Conservation (phyloP, 2,797 vertebrate species). For the Falco peregrinus region DNA sequence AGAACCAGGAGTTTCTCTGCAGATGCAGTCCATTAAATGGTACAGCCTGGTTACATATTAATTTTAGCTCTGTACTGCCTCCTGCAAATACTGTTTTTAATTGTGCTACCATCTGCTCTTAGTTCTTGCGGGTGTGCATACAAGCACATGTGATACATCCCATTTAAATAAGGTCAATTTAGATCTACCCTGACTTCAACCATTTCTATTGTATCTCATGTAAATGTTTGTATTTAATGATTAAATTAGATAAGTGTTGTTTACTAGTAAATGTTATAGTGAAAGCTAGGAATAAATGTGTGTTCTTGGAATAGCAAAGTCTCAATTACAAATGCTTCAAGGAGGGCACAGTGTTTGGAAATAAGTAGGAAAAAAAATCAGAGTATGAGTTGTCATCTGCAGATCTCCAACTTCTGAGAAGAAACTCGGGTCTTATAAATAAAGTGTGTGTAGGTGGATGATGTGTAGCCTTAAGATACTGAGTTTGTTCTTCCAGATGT, state of each 20-base stretch:
- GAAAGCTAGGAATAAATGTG: not conserved
- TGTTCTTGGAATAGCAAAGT: not conserved
- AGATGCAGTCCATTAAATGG: not conserved
- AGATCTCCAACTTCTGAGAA: not conserved
- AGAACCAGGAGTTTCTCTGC: not conserved
- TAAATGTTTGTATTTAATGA: not conserved
- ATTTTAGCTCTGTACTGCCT: not conserved
- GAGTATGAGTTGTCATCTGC: not conserved
- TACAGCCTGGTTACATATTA: rapidly evolving
- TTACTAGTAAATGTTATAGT: not conserved
- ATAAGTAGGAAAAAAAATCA: not conserved
- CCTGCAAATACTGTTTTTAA: not conserved
- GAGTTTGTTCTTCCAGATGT: not conserved
- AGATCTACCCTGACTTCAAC: not conserved
- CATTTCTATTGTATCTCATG: rapidly evolving
- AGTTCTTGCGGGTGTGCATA: not conserved
- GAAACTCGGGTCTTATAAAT: rapidly evolving
- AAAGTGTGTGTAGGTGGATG: not conserved
- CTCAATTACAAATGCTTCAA: not conserved
- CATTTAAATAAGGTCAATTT: not conserved
- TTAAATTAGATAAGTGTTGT: not conserved
- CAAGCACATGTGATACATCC: not conserved
- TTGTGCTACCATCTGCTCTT: not conserved
- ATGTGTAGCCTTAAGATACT: not conserved
- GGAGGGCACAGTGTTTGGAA: not conserved